Evolutionary conservation across 2,797 vertebrate species (phyloP), one percentile per base, ranked within the genome.

Genomic region (Hydrophis major): DNA sequence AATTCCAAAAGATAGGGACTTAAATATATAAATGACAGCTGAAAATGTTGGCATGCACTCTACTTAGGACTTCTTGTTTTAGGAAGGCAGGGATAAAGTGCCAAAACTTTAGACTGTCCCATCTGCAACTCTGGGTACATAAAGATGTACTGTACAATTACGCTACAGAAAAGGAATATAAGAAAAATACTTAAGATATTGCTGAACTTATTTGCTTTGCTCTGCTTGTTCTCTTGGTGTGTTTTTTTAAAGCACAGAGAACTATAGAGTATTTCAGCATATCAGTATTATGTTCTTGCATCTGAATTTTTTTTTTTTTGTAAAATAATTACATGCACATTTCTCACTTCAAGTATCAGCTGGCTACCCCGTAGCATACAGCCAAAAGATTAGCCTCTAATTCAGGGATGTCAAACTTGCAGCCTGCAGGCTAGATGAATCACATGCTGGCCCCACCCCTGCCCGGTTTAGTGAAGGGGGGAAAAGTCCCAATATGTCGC

Each of bases 321-420:
- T 86, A 88, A 74, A 93, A 78, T 42, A 89, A 66, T 28, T 74
- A 28, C 50, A 32, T 56, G 93, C 89, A 88, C 94, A 94, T 94
- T 92, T 93, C 94, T 18, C 92, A 88, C 92, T 95, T 93, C 57
- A 55, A 93, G 90, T 32, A 93, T 93, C 90, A 74, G 55, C 93
- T 92, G 93, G 95, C 91, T 94, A 92, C 56, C 92, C 93, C 25
- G 90, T 91, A 89, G 90, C 86, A 92, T 92, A 96, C 25, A 90
- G 94, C 95, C 94, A n/a, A 63, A 6, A 57, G 13, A 55, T 59
- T 22, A 78, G 60, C 25, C 32, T 7, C 37, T 56, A 93, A 61
- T 25, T 61, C 13, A 55, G 53, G 53, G 53, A 11, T 55, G 53
- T 55, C 53, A 55, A 55, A 55, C 53, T 53, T 8, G 11, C 53